A percentile compares a stretch with the other conserved stretches of the same genome.
Conservation (phyloP, 2,113 vertebrate genomes). For the Syrmaticus mikado region DNA sequence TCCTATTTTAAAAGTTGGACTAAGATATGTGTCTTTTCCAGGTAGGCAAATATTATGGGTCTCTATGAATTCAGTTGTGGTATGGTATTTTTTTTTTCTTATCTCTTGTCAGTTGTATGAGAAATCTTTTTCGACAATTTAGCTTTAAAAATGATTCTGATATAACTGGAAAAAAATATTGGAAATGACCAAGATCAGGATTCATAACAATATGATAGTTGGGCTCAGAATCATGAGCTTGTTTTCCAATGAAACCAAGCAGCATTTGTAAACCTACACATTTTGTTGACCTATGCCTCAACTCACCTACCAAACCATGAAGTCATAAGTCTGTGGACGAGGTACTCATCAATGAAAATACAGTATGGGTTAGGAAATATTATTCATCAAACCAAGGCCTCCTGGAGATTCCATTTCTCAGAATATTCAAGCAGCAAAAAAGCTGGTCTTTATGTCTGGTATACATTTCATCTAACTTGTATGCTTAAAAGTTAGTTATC, state of each 20-base stretch:
- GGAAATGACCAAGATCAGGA: background rate
- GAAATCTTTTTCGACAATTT: background rate
- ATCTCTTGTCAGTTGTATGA: background rate
- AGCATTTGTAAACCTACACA: background rate
- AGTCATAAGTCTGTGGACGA: background rate
- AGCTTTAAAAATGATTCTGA: background rate
- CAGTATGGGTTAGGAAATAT: background rate
- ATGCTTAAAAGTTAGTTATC: background rate
- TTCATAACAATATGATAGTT: background rate
- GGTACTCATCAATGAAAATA: background rate
- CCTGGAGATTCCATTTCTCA: background rate
- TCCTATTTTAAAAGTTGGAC: constrained; percentile 46
- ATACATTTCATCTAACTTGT: background rate
- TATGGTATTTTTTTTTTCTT: background rate
- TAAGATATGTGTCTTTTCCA: constrained; percentile 35
- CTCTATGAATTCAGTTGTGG: background rate
- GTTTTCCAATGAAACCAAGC: constrained; percentile 4
- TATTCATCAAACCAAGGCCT: background rate
- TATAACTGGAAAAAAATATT: background rate
- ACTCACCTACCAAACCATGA: background rate
- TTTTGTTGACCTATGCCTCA: background rate
- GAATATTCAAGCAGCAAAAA: background rate
- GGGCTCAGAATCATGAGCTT: background rate
- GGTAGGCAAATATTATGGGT: constrained; percentile 30
- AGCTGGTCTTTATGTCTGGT: background rate